These are phyloP conservation scores for Phragmatobia fuliginosa DNA, from an alignment of 2,888 invertebrate species.

Conservation along the genomic window DNA sequence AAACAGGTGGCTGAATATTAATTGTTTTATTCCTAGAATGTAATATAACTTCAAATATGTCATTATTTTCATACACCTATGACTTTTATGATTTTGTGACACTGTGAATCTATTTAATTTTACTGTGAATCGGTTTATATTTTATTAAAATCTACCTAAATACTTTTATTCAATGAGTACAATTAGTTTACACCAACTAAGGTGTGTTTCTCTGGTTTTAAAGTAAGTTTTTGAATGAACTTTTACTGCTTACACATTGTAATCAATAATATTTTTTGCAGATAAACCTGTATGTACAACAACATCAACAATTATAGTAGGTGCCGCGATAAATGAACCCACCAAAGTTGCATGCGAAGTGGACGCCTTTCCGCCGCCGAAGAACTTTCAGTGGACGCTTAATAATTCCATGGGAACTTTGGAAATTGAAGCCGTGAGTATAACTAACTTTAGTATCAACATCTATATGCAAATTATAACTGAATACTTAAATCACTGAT, in stretches of 20 bases:
- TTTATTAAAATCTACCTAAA: too few species aligned
- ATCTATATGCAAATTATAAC: slow-evolving; percentile 16
- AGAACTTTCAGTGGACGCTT: slow-evolving; percentile 95
- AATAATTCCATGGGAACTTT: slow-evolving; percentile 95
- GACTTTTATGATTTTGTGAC: not conserved
- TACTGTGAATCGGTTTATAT: too few species aligned
- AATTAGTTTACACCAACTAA: too few species aligned
- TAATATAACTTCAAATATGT: not conserved
- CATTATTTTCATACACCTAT: not conserved
- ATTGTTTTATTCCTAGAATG: not conserved
- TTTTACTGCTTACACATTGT: not conserved
- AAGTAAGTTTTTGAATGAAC: too few species aligned
- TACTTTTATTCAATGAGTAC: too few species aligned
- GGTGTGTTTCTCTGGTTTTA: too few species aligned
- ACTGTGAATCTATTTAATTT: too few species aligned
- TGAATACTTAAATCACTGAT: slow-evolving; percentile 2
- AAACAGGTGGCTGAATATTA: slow-evolving; percentile 35
- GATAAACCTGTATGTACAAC: slow-evolving; percentile 94
- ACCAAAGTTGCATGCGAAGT: slow-evolving; percentile 94
- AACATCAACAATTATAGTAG: slow-evolving; percentile 92
- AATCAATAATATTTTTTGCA: slow-evolving; percentile 67
- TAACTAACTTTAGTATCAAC: slow-evolving; percentile 18
- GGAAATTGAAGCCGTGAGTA: slow-evolving; percentile 87
- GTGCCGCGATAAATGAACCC: slow-evolving; percentile 93
- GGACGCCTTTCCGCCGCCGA: slow-evolving; percentile 93